phyloP scores from a whole-genome alignment of 1,140 invertebrate genomes.

The Carposina sasakii region DNA sequence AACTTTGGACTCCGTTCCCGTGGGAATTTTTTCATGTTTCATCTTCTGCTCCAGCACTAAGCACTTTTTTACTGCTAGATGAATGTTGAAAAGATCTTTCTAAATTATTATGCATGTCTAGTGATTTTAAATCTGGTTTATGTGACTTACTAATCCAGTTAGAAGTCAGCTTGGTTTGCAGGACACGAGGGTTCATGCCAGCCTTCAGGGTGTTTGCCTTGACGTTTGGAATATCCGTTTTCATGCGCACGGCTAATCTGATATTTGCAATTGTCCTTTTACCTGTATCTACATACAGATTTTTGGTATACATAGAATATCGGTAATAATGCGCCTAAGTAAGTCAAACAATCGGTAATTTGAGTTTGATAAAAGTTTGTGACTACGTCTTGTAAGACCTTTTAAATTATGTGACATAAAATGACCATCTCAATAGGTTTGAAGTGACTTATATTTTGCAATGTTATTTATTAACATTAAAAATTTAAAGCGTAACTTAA shows the following conservation, averaged over 20 bases:
- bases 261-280: constrained; percentile 16
- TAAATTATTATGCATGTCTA: background rate
- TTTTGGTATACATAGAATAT: background rate
- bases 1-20: background rate
- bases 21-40: background rate
- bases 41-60: background rate
- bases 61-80: background rate
- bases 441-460: too few species aligned
- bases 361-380: background rate
- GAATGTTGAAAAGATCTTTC: background rate
- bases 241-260: constrained; percentile 28
- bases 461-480: too few species aligned
- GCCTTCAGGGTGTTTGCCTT: constrained; percentile 23
- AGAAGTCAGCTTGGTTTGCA: constrained; percentile 38
- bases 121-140: background rate
- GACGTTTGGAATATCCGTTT: constrained; percentile 25
- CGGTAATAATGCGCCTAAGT: background rate
- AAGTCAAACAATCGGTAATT: background rate
- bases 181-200: constrained; percentile 43
- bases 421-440: too few species aligned
- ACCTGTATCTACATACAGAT: background rate
- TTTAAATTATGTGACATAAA: too few species aligned
- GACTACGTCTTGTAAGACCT: too few species aligned
- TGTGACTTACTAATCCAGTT: constrained; percentile 39
- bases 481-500: too few species aligned